Percentiles rank a stretch among this genome's conserved stretches.
Conservation (phyloP, 2,888 invertebrate genomes). For the Cynaeus angustus region DNA sequence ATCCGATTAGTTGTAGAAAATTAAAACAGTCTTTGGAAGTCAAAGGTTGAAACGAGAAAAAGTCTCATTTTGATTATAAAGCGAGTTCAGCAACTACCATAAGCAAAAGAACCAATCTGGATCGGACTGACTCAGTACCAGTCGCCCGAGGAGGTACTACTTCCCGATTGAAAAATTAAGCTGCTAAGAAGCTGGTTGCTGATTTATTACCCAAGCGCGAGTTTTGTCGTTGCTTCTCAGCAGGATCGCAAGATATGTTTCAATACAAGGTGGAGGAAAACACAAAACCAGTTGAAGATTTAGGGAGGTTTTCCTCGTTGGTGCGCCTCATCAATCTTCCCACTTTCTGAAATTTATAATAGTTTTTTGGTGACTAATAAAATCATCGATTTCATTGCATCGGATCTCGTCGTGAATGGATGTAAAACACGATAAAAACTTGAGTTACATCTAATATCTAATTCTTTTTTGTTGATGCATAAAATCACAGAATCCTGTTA, state of each 20-base stretch:
- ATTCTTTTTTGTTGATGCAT: conserved; percentile 22
- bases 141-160: conserved; percentile 57
- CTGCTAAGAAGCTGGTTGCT: conserved; percentile 59
- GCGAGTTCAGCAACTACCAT: conserved; percentile 4
- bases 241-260: conserved; percentile 33
- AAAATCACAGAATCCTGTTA: conserved; percentile 31
- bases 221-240: conserved; percentile 50
- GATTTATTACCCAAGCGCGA: conserved; percentile 55
- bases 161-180: conserved; percentile 60
- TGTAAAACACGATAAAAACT: conserved; percentile 25
- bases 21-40: conserved; percentile 11
- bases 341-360: neutral
- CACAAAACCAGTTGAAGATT: no score
- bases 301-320: no score
- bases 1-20: conserved; percentile 22
- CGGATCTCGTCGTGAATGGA: conserved; percentile 8
- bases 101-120: conserved; percentile 5
- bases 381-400: conserved; percentile 2
- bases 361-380: conserved; percentile 16
- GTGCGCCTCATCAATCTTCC: no score
- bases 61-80: no score
- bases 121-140: conserved; percentile 48
- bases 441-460: conserved; percentile 18
- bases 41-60: conserved; percentile 11
- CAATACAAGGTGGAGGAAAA: conserved; percentile 23